Evolutionary conservation across 2,113 vertebrate genomes (phyloP).

Genomic region (Ceyx cyanopectus): DNA sequence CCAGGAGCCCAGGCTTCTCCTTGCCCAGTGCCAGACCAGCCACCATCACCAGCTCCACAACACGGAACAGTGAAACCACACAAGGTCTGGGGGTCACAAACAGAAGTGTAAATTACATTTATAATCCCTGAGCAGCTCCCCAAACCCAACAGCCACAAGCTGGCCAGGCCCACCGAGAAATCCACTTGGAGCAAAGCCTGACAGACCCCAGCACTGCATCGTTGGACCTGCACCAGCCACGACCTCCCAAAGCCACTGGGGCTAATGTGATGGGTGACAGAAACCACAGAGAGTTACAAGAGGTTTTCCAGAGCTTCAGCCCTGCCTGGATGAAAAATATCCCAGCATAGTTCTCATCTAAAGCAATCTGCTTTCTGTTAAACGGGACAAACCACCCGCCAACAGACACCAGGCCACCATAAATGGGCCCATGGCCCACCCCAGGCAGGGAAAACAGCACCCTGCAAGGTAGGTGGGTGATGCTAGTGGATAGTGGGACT

Average conservation of each 20-base stretch:
- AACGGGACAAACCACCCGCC: neutral
- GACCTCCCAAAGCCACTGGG: rapidly evolving
- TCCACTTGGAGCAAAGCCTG: rapidly evolving
- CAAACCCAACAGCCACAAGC: neutral
- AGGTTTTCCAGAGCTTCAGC: neutral
- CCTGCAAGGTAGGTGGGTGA: neutral
- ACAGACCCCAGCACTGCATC: rapidly evolving
- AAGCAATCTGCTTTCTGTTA: constrained; percentile 35
- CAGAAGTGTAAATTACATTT: neutral
- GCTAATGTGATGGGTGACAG: rapidly evolving
- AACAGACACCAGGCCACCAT: constrained; percentile 16
- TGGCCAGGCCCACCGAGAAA: neutral
- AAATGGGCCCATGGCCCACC: neutral
- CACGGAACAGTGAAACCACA: neutral
- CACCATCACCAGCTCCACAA: neutral
- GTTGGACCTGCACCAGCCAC: rapidly evolving
- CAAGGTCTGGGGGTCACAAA: rapidly evolving
- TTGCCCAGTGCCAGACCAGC: rapidly evolving
- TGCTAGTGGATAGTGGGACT: neutral
- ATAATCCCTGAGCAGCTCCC: neutral
- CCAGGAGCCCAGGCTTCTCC: rapidly evolving
- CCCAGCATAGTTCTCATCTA: neutral
- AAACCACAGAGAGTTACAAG: neutral
- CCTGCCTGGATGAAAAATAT: constrained; percentile 7
- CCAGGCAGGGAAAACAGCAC: rapidly evolving